phyloP scores from a whole-genome alignment of 2,113 vertebrate genomes.

The Muscicapa adusta region DNA sequence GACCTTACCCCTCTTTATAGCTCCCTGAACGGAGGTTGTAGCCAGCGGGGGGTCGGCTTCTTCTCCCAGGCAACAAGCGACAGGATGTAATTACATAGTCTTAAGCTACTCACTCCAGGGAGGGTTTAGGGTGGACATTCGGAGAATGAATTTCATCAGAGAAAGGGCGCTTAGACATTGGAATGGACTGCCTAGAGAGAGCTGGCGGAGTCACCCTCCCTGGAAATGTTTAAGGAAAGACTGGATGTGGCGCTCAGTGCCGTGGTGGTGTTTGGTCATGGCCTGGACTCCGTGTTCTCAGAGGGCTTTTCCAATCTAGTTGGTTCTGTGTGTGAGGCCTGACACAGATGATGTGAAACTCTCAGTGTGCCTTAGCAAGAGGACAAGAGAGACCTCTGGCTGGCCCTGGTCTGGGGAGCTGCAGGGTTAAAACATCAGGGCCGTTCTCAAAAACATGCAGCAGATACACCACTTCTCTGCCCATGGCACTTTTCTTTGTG shows the following conservation, averaged over 20 bases:
- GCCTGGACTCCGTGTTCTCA: background rate
- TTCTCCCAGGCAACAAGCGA: background rate
- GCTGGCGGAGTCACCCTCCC: background rate
- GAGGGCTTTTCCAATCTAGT: background rate
- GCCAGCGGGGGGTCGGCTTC: background rate
- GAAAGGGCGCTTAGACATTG: background rate
- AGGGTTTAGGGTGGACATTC: background rate
- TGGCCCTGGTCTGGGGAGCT: too few relatives aligned
- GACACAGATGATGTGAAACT: fast-evolving
- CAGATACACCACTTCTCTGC: background rate
- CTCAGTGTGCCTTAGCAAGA: background rate
- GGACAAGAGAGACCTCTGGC: background rate
- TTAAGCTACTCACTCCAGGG: too few relatives aligned
- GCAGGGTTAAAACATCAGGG: fast-evolving
- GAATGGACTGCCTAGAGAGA: background rate
- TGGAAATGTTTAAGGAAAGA: background rate
- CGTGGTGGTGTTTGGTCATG: too few relatives aligned
- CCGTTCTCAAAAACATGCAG: too few relatives aligned
- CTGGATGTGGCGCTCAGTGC: background rate
- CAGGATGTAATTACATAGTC: background rate
- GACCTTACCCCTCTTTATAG: background rate
- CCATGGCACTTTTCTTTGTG: fast-evolving
- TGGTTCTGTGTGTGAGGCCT: background rate
- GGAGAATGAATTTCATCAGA: background rate
- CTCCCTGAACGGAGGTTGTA: background rate